Base-by-base conservation (phyloP, 1,140 invertebrate species). In the Halesus radiatus region DNA sequence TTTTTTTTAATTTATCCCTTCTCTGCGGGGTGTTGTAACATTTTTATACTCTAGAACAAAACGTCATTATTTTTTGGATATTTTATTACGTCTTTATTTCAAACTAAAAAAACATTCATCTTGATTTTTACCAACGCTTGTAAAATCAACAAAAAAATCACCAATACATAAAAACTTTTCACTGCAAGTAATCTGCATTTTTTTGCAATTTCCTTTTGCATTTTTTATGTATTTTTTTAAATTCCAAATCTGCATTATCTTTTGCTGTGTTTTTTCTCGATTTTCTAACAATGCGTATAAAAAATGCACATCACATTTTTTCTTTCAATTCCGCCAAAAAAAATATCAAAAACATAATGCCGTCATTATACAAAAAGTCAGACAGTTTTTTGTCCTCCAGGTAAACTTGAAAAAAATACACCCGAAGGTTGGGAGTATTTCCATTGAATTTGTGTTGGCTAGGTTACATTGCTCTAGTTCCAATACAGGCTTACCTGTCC, bases 381-480 rank as follows among this genome's bases (percentile, higher is more conserved):
- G 58, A 18, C 22, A 3, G 23, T 32, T 60, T 64, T 79, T 32
- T 79, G 64, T 70, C 26, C 64, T 53, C 58, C 77, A 79, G 77
- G 77, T 79, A 79, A 79, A 56, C 53, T 72, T 8, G 77, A 20
- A 58, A 79, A 76, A 74, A 53, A 53, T 22, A 23, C 26, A 16
- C 74, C 45, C 74, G 1, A 66, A n/a, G 58, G 37, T 60, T 53
- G 23, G 16, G 26, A 60, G 50, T 68, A 79, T 54, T 64, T 62
- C 60, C 29, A 50, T 78, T 79, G 78, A 79, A 73, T 60, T 52
- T 10, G 29, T 79, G 26, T 45, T 54, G 13, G 60, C 64, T 72
- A 32, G 64, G 62, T 58, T 76, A 20, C 32, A 22, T 80, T 80
- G 75, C 45, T 80, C 79, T 80, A 80, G 26, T 80, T 80, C 62